Percentiles rank a stretch among this genome's conserved stretches.
These are phyloP conservation scores for Tauraco erythrolophus DNA, from an alignment of 2,113 vertebrate species.

Conservation along the genomic window DNA sequence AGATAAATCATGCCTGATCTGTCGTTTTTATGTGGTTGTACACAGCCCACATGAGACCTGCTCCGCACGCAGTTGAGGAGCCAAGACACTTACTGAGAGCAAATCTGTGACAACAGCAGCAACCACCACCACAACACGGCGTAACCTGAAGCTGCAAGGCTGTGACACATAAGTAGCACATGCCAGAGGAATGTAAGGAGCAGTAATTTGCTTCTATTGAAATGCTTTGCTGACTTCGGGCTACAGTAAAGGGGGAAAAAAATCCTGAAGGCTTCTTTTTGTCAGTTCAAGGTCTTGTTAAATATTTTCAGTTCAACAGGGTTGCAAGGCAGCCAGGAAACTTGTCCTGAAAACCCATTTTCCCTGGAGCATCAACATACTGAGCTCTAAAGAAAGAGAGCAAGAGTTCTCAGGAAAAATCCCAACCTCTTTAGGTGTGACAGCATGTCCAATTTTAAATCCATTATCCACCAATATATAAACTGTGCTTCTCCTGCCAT, in stretches of 20 bases:
- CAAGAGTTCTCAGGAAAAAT: not conserved
- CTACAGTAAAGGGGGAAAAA: not conserved
- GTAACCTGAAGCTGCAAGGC: not conserved
- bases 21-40: not conserved
- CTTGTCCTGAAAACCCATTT: not conserved
- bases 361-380: not conserved
- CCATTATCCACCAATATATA: slow-evolving; percentile 14
- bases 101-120: not conserved
- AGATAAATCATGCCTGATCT: not conserved
- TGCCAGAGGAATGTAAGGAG: not conserved
- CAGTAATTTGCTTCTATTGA: not conserved
- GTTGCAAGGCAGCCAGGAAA: not conserved
- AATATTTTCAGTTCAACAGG: not conserved
- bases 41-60: not conserved
- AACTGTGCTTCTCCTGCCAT: not conserved
- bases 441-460: slow-evolving; percentile 18
- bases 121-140: not conserved
- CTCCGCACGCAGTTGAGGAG: not conserved
- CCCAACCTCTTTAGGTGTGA: not conserved
- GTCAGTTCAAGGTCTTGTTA: not conserved
- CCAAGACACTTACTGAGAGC: not conserved
- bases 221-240: not conserved
- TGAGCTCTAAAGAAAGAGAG: not conserved
- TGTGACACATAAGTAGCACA: not conserved
- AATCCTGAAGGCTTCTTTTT: not conserved